Percentiles rank a stretch among this genome's conserved stretches.
Conservation (phyloP, 1,140 invertebrate genomes). For the Calephelis nemesis region DNA sequence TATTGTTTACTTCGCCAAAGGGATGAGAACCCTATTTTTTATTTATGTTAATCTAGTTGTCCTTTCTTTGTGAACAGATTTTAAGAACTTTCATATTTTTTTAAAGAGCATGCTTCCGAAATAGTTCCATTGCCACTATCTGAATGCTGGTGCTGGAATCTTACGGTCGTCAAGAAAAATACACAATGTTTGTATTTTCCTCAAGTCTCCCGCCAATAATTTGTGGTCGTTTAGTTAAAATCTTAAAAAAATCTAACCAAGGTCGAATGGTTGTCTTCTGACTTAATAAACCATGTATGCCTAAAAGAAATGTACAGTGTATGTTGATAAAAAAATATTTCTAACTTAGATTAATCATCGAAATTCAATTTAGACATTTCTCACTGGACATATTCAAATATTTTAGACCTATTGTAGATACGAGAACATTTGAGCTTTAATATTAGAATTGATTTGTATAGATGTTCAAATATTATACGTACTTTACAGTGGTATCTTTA, state of each 20-base stretch:
- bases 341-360: slow-evolving; percentile 2
- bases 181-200: too few relatives aligned
- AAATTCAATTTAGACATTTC: slow-evolving; percentile 24
- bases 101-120: too few relatives aligned
- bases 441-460: neutral
- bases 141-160: too few relatives aligned
- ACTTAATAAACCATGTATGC: too few relatives aligned
- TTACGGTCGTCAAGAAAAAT: too few relatives aligned
- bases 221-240: neutral
- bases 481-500: neutral
- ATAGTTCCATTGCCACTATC: too few relatives aligned
- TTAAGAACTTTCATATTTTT: too few relatives aligned
- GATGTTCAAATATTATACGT: slow-evolving; percentile 1
- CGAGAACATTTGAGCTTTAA: neutral
- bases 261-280: neutral
- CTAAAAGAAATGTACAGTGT: neutral
- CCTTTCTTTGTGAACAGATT: too few relatives aligned
- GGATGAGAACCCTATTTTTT: too few relatives aligned
- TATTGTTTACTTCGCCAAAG: too few relatives aligned
- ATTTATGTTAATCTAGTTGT: too few relatives aligned
- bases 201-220: neutral
- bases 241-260: neutral
- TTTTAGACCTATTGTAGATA: slow-evolving; percentile 5
- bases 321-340: slow-evolving; percentile 1
- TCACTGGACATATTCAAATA: slow-evolving; percentile 13